A percentile compares a stretch with the other conserved stretches of the same genome.
These are phyloP conservation scores for Scolopax mira DNA, from an alignment of 2,113 vertebrate genomes.

Conservation along the genomic window DNA sequence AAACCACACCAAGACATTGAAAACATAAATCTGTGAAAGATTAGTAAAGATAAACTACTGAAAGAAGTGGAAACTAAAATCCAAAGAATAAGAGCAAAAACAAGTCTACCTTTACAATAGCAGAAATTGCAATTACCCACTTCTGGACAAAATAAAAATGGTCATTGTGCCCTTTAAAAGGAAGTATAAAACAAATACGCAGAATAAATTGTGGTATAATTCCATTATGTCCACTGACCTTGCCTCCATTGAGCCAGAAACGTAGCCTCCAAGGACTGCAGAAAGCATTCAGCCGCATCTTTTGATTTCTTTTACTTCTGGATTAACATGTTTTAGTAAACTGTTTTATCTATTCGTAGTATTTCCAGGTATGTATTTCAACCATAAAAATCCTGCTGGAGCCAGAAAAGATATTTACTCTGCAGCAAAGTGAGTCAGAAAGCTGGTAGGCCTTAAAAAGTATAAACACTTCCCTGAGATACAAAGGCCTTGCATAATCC, in stretches of 20 bases:
- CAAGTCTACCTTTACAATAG: background rate
- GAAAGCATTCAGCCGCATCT: background rate
- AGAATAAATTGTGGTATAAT: background rate
- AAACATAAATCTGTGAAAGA: background rate
- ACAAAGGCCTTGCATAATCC: background rate
- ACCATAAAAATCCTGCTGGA: background rate
- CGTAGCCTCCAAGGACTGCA: background rate
- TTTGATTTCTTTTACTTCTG: background rate
- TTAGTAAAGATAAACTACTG: background rate
- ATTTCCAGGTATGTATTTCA: background rate
- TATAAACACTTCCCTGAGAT: background rate
- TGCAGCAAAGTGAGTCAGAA: background rate
- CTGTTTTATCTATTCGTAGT: background rate
- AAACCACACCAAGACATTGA: background rate
- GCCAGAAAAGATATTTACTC: background rate
- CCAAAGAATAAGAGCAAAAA: background rate
- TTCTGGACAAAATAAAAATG: background rate
- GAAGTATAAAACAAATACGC: background rate
- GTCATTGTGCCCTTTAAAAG: background rate
- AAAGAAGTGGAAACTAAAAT: background rate
- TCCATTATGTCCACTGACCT: background rate
- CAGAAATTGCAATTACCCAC: background rate
- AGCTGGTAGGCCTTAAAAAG: background rate
- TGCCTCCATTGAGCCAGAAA: background rate
- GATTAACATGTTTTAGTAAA: background rate